Conservation (phyloP, 2,113 vertebrate species). For the Astatotilapia flaviijosephi region DNA sequence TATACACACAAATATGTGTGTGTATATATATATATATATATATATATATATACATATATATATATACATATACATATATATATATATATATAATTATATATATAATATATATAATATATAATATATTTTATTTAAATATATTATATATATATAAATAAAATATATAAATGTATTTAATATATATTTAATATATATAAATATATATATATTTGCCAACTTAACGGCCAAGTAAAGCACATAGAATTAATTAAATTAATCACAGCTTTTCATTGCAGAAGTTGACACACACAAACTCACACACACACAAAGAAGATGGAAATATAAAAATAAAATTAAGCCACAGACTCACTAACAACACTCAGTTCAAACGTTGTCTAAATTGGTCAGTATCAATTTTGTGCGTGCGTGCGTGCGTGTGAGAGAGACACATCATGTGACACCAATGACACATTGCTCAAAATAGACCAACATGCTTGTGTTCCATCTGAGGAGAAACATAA, state of each 20-base stretch:
- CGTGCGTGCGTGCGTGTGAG: neutral
- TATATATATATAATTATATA: no score
- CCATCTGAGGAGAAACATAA: neutral
- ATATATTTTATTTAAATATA: no score
- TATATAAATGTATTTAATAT: no score
- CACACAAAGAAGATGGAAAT: neutral
- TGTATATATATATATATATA: no score
- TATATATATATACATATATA: no score
- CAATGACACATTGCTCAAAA: neutral
- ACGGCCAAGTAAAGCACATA: neutral
- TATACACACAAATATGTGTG: no score
- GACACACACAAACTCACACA: neutral
- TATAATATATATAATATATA: no score
- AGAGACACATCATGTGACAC: neutral
- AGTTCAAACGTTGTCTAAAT: neutral
- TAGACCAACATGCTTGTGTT: neutral
- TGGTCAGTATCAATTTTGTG: neutral
- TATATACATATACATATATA: no score
- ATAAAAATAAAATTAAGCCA: neutral
- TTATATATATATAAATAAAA: no score
- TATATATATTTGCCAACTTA: neutral
- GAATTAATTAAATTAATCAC: neutral
- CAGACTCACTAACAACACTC: neutral
- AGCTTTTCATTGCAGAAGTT: neutral
- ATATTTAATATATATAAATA: no score